These are phyloP conservation scores for Mystacides longicornis DNA, from an alignment of 2,888 invertebrate genomes.

Conservation along the genomic window DNA sequence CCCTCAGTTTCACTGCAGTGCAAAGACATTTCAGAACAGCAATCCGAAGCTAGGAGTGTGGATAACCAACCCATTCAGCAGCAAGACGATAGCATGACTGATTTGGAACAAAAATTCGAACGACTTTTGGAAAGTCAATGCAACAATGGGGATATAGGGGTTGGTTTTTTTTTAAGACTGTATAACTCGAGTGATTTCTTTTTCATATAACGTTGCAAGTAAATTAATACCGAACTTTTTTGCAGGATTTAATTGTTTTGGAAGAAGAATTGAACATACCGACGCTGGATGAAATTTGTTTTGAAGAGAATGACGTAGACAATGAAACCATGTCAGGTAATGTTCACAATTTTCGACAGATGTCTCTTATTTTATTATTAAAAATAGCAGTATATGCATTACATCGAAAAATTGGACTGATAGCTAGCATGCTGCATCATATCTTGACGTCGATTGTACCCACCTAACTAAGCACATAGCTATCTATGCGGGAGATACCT, in stretches of 20 bases:
- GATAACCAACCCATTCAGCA: constrained; percentile 10
- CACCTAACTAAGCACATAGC: too few species aligned
- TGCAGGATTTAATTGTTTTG: constrained; percentile 53
- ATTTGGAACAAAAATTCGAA: constrained; percentile 22
- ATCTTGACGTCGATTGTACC: too few species aligned
- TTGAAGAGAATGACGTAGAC: constrained; percentile 81
- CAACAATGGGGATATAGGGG: constrained; percentile 42
- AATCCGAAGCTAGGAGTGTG: constrained; percentile 3
- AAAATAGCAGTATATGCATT: too few species aligned
- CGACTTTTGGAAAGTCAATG: constrained; percentile 22
- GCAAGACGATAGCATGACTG: constrained; percentile 1
- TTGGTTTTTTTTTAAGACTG: constrained; percentile 26
- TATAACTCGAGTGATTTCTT: too few species aligned
- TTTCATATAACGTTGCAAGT: neutral
- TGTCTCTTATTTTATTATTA: too few species aligned
- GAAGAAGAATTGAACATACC: constrained; percentile 53
- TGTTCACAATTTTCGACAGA: too few species aligned
- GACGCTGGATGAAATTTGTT: constrained; percentile 59
- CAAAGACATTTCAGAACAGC: neutral
- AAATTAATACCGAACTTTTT: constrained; percentile 26
- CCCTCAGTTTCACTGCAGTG: constrained; percentile 3
- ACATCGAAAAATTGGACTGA: too few species aligned
- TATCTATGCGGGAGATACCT: too few species aligned
- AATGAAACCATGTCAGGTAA: constrained; percentile 79
- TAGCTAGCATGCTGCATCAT: too few species aligned